phyloP scores from a whole-genome alignment of 2,797 vertebrate species.

The Anguilla marmorata region DNA sequence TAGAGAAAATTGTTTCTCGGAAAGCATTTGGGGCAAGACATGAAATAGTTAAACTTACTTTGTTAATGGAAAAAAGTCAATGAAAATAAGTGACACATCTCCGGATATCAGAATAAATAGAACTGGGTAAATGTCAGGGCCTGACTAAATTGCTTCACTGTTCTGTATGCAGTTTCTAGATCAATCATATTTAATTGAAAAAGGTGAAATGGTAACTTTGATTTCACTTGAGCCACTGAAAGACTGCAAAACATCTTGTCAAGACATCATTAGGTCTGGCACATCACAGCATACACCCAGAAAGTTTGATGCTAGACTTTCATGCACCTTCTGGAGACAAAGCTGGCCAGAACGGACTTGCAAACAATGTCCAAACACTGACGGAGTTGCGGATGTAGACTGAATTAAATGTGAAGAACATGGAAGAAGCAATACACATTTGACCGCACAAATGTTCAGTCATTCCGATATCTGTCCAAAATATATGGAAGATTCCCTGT shows the following conservation, averaged over 20 bases:
- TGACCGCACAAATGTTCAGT: slow-evolving; percentile 15
- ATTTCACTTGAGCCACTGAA: background rate
- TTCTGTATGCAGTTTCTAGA: background rate
- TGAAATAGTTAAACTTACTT: slow-evolving; percentile 42
- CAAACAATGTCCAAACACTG: background rate
- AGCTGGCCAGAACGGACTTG: background rate
- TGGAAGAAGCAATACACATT: background rate
- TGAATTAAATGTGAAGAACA: background rate
- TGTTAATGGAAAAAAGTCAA: background rate
- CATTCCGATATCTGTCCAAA: too few species aligned
- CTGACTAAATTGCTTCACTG: background rate
- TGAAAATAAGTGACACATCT: background rate
- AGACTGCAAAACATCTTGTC: background rate
- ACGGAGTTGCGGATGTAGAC: background rate
- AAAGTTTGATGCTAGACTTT: background rate
- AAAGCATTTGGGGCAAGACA: slow-evolving; percentile 74
- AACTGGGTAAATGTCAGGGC: background rate
- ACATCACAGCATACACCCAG: background rate
- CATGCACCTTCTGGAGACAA: background rate
- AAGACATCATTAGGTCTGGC: background rate
- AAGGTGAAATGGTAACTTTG: background rate
- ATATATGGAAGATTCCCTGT: background rate
- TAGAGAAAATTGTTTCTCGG: slow-evolving; percentile 68
- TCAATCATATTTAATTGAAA: background rate
- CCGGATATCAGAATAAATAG: background rate